Base-by-base conservation (phyloP, 2,888 invertebrate species). In the Hypomecis punctinalis region DNA sequence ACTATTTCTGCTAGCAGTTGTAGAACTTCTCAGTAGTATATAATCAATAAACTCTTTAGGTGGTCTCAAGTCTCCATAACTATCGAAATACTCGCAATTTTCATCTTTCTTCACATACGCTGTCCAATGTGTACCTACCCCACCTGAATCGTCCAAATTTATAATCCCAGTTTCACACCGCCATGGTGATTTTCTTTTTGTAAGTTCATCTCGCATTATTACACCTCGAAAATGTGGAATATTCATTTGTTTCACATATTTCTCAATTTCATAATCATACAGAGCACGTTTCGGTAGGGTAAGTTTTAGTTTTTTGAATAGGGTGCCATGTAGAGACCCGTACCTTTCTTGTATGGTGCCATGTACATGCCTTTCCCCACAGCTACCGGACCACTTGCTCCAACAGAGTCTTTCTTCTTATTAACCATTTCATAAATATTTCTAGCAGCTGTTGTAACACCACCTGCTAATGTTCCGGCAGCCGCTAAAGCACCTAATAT, bases 161-260 rank as follows among this genome's bases (percentile, higher is more conserved):
- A 64, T 11, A 0, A 64, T 60, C 40, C 64, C 56, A 8, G 37
- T 10, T 11, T 45, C 45, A 45, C 8, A 5, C 7, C 11, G n/a
- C 11, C 10, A 10, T 5, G 45, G n/a, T n/a, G n/a, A n/a, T n/a
- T n/a, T n/a, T 4, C 5, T 45, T 6, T 6, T 45, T 45, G 11
- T 7, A 5, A 45, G 10, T 2, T 6, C 4, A 11, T 45, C 45
- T 45, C 11, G 8, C 65, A 65, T 65, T 42, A 43, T 61, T 0
- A 61, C 65, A 7, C 65, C 65, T 43, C 65, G 40, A 49, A 65
- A 66, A 46, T 57, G 40, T 5, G 65, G 61, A 5, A 49, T 55
- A 13, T n/a, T n/a, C n/a, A n/a, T n/a, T n/a, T n/a, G n/a, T n/a
- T n/a, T n/a, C 36, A 47, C 4, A 13, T 53, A 42, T 8, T 53